phyloP scores from a whole-genome alignment of 53 echinoderm and acorn worm species.

The Apostichopus leukothele region DNA sequence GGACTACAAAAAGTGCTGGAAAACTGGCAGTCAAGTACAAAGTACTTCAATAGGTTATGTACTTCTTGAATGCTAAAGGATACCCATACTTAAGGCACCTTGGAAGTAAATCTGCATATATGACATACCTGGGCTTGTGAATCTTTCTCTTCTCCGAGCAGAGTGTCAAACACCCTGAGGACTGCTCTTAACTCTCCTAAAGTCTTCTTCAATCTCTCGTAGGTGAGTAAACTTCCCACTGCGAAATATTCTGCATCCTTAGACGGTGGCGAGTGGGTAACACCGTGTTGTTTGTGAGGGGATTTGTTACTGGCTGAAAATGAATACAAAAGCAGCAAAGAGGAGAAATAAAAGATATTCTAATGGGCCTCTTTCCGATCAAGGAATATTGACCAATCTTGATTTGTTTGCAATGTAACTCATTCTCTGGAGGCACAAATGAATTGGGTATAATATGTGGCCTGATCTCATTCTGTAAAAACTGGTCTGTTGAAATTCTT shows the following conservation, averaged over 20 bases:
- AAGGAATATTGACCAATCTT: neutral
- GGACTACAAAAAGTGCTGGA: too few relatives aligned
- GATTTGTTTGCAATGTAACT: too few relatives aligned
- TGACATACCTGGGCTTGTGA: constrained; percentile 28
- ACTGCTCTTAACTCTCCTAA: constrained; percentile 45
- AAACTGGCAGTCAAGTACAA: too few relatives aligned
- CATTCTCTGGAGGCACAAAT: too few relatives aligned
- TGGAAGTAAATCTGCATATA: too few relatives aligned
- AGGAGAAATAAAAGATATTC: neutral
- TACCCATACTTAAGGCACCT: too few relatives aligned
- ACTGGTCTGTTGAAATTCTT: too few relatives aligned
- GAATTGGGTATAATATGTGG: too few relatives aligned
- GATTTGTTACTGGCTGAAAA: neutral
- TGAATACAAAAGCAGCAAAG: neutral
- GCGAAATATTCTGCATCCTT: constrained; percentile 53
- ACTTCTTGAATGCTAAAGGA: too few relatives aligned
- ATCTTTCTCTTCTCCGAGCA: constrained; percentile 30
- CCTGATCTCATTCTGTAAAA: too few relatives aligned
- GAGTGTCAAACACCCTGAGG: constrained; percentile 53
- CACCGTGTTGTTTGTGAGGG: constrained; percentile 6
- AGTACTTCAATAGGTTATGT: too few relatives aligned
- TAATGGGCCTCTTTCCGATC: neutral
- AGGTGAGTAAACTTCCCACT: constrained; percentile 64
- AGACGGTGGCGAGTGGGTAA: neutral
- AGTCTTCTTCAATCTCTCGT: constrained; percentile 52